phyloP scores from a whole-genome alignment of 2,888 invertebrate species.

The Cyaniris semiargus region DNA sequence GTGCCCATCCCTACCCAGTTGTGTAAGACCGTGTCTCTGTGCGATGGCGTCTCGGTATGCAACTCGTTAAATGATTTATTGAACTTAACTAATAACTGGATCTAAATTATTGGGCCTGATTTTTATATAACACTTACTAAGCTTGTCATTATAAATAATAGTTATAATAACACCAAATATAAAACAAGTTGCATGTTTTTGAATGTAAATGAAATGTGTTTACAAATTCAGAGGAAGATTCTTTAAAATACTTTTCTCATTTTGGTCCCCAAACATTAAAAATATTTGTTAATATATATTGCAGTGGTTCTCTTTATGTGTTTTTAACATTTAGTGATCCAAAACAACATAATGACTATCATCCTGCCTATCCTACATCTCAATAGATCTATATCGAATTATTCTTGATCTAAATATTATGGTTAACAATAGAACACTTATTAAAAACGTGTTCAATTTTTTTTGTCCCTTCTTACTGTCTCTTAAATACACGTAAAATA shows the following conservation, averaged over 20 bases:
- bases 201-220: too few relatives aligned
- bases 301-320: neutral
- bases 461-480: too few relatives aligned
- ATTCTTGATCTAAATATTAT: neutral
- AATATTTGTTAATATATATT: neutral
- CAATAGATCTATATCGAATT: neutral
- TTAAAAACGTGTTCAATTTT: neutral
- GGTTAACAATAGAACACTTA: neutral
- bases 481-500: too few relatives aligned
- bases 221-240: too few relatives aligned
- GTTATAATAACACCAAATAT: neutral
- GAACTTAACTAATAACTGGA: slow-evolving; percentile 31
- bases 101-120: slow-evolving; percentile 17
- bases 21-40: slow-evolving; percentile 32
- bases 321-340: neutral
- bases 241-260: too few relatives aligned
- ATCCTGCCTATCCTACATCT: neutral
- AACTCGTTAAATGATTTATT: slow-evolving; percentile 34
- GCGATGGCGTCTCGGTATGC: slow-evolving; percentile 33
- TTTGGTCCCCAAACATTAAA: neutral
- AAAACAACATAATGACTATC: neutral
- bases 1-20: slow-evolving; percentile 20
- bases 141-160: neutral
- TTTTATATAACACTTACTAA: neutral
- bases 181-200: neutral